Conservation (phyloP, 2,797 vertebrate species). For the Sebastes minor region DNA sequence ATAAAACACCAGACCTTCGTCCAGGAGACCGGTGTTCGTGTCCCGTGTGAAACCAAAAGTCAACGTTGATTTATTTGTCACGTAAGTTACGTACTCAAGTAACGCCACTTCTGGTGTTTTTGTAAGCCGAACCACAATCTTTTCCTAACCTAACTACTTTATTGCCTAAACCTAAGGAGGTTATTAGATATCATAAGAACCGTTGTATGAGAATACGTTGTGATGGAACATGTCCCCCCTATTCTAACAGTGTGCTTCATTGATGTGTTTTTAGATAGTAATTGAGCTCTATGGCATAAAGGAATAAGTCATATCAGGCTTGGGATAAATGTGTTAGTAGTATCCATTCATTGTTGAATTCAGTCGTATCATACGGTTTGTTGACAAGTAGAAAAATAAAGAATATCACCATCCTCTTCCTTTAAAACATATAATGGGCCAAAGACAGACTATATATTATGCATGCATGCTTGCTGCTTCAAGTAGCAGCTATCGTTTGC, state of each 20-base stretch:
- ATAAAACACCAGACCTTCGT: too few relatives aligned
- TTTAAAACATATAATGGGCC: neutral
- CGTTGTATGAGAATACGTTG: fast-evolving
- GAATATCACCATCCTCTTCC: neutral
- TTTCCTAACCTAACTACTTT: fast-evolving
- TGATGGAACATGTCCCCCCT: neutral
- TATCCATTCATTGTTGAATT: neutral
- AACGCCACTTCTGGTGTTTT: fast-evolving
- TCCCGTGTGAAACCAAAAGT: too few relatives aligned
- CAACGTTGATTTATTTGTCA: too few relatives aligned
- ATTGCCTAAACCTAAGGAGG: too few relatives aligned
- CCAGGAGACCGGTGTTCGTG: too few relatives aligned
- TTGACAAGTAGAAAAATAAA: neutral
- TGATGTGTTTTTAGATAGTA: neutral
- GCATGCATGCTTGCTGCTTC: neutral
- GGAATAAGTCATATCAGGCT: neutral
- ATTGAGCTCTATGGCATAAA: neutral
- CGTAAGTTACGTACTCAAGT: fast-evolving
- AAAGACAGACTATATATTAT: neutral
- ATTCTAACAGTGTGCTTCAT: neutral
- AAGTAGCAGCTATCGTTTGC: neutral
- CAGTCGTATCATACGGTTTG: neutral
- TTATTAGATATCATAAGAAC: too few relatives aligned
- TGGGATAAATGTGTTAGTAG: too few relatives aligned
- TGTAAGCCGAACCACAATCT: too few relatives aligned